A percentile compares a stretch with the other conserved stretches of the same genome.
These are phyloP conservation scores for Aphelenchoides bicaudatus DNA, from an alignment of 2,888 invertebrate species.

Conservation along the genomic window DNA sequence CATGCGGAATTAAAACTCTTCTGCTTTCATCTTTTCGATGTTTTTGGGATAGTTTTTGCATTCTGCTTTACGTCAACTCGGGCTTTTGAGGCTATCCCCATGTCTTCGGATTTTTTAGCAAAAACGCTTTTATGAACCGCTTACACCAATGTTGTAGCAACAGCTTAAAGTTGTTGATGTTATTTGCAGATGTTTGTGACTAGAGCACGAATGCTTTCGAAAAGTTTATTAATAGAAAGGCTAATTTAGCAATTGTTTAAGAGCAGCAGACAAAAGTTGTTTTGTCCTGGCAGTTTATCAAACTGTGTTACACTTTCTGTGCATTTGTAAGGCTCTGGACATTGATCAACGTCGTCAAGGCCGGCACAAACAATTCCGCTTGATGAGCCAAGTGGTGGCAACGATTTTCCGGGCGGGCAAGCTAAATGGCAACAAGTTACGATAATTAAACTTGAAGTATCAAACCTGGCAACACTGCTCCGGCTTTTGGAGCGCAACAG, in stretches of 20 bases:
- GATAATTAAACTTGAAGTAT: not conserved
- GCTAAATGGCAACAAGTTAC: slow-evolving; percentile 20
- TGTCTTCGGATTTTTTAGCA: too few relatives aligned
- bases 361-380: slow-evolving; percentile 25
- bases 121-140: too few relatives aligned
- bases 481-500: slow-evolving; percentile 30
- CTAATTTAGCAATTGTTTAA: slow-evolving; percentile 6
- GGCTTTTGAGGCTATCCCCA: too few relatives aligned
- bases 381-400: slow-evolving; percentile 23
- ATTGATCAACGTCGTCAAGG: slow-evolving; percentile 23
- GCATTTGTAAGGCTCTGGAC: slow-evolving; percentile 29
- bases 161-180: too few relatives aligned
- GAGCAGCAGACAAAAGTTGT: slow-evolving; percentile 25
- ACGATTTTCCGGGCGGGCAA: slow-evolving; percentile 26
- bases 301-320: slow-evolving; percentile 32
- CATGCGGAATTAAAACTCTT: too few relatives aligned
- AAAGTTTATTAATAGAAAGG: not conserved
- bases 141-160: too few relatives aligned
- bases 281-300: slow-evolving; percentile 34
- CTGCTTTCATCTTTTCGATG: too few relatives aligned
- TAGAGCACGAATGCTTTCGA: too few relatives aligned
- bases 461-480: slow-evolving; percentile 31
- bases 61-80: too few relatives aligned
- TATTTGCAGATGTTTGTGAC: too few relatives aligned
- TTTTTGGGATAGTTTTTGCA: too few relatives aligned